These are phyloP conservation scores for Oxycera nigricornis DNA, from an alignment of 2,888 invertebrate genomes.

Conservation along the genomic window DNA sequence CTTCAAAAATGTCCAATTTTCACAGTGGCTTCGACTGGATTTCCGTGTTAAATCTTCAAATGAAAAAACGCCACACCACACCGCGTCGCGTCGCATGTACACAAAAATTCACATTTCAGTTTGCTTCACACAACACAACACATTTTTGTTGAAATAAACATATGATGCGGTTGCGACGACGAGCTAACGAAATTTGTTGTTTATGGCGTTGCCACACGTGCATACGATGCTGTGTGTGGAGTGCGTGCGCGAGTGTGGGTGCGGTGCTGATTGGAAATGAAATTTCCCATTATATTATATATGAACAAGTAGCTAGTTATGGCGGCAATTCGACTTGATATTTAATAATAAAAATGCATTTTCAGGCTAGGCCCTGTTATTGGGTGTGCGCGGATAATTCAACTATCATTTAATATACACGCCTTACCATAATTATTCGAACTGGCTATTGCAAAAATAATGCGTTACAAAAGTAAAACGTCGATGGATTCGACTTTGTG, in stretches of 20 bases:
- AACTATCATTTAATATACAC: no score
- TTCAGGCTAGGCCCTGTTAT: no score
- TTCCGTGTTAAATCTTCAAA: neutral
- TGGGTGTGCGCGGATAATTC: no score
- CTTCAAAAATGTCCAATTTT: neutral
- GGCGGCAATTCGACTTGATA: no score
- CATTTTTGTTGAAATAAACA: slow-evolving; percentile 39
- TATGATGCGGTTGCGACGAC: slow-evolving; percentile 26
- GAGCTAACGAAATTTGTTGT: slow-evolving; percentile 24
- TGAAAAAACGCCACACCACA: slow-evolving; percentile 30
- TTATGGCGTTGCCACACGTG: slow-evolving; percentile 24
- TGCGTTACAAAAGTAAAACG: no score
- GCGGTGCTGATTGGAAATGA: neutral
- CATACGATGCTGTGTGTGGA: neutral
- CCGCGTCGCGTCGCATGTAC: slow-evolving; percentile 37
- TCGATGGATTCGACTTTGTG: no score
- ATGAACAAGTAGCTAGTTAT: no score
- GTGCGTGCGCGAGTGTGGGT: neutral
- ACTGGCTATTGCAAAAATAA: no score
- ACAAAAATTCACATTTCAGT: slow-evolving; percentile 39
- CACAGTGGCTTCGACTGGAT: neutral
- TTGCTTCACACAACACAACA: slow-evolving; percentile 28
- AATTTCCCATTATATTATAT: slow-evolving; percentile 9
- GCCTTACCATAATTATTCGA: no score
- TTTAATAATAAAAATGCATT: no score